Base-by-base conservation (phyloP, 2,113 vertebrate genomes). In the Prunella fulvescens region DNA sequence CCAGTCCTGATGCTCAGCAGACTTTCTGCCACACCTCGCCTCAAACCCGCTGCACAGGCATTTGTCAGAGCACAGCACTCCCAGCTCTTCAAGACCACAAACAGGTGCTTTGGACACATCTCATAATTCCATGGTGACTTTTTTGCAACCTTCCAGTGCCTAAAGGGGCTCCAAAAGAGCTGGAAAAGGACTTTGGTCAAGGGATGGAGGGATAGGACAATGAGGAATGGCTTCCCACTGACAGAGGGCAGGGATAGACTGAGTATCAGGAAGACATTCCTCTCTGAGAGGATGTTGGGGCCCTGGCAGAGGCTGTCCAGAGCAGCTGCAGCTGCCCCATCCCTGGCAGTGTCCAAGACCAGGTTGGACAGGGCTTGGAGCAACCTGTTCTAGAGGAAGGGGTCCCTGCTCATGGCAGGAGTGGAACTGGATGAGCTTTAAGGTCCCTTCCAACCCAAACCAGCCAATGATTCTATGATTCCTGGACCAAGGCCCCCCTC, bases 371-470 rank as follows among this genome's bases (percentile, higher is more conserved):
- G 16, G 24, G 15, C 13, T 47, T 40, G 45, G 45, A 82, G 24
- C n/a, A 60, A 0, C 9, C n/a, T 74, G 53, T 19, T 0, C 0
- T 2, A n/a, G n/a, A 1, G 61, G 53, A 26, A 74, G n/a, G 13
- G 40, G 61, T 31, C 14, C 19, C 45, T 53, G 24, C 10, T 26
- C 39, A 45, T 7, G 15, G 45, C 33, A 60, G 28, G 19, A 6
- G 28, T n/a, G 51, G 77, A 5, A 44, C 22, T 16, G 44, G 53
- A n/a, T 74, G 69, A 14, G 19, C 28, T 60, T n/a, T 15, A 45
- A 60, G 16, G 24, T n/a, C 16, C 28, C 12, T 67, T 40, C 45
- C 60, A 53, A 39, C 5, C 10, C 45, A 44, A 60, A 60, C 9
- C 60, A 74, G 47, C 6, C 60, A 44, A n/a, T 29, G 15, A 58